Base-by-base conservation (phyloP, 2,113 vertebrate species). In the Limnothrissa miodon region DNA sequence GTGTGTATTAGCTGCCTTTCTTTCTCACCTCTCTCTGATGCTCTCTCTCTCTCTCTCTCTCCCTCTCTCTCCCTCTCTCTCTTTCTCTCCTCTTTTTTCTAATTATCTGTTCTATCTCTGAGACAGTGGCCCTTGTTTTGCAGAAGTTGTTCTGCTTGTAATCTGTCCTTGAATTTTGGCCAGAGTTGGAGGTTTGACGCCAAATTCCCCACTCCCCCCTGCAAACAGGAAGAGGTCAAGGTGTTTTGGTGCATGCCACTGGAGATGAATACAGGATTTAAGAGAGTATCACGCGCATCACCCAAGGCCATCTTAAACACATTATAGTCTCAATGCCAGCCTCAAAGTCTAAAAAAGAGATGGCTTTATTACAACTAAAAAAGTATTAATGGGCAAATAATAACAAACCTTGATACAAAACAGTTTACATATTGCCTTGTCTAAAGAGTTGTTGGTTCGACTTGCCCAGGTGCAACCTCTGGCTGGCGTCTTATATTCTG, bases 391-490 rank as follows among this genome's bases (percentile, higher is more conserved):
- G 39, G 84, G 84, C 13, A 36, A 74, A 36, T 3, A 74, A 39
- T 74, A 74, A 74, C 66, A 74, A 74, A 10, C 13, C 66, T 74
- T 74, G 11, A 74, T 36, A 74, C 33, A 11, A 36, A 74, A 74
- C 90, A 29, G 33, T 10, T 70, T 78, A 79, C 0, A 29, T 29
- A 74, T 78, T 42, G 86, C 82, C 79, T 81, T 78, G 66, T 83
- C 45, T 25, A 39, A 48, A 45, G 81, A 23, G 83, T 89, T 86
- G 84, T 46, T 33, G 36, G 80, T 81, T 85, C 81, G 59, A 87
- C 86, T 25, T 87, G 85, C 59, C 88, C 84, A 89, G 88, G 86
- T 90, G 59, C 84, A 89, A 86, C 82, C 62, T 88, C 87, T 87
- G 81, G 89, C 86, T 88, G 83, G 42, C 29, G 59, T 8, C 8